Base-by-base conservation (phyloP, 2,888 invertebrate genomes). In the Leptopilina myrica region DNA sequence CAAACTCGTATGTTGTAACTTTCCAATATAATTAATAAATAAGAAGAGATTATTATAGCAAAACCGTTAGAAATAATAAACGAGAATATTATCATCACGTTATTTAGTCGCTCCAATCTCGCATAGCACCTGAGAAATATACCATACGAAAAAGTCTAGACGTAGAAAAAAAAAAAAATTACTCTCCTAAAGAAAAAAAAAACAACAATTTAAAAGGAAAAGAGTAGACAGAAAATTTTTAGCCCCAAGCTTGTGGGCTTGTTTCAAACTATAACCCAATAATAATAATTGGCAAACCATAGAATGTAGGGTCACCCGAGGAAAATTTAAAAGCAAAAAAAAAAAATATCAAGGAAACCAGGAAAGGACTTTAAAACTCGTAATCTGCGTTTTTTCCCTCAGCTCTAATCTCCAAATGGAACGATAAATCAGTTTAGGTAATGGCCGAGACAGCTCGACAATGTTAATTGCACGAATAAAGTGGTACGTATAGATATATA, bases 211-310 rank as follows among this genome's bases (percentile, higher is more conserved):
- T 64, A 76, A 73, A 80, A 82, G 80, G 81, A 82, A 33, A 83
- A 83, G 79, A 80, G 77, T 43, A 83, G 78, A 80, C 84, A 83
- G 77, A 78, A 76, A 77, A 77, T 67, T 80, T 33, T 69, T 66
- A 43, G 84, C 82, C 81, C 79, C 82, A 76, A 83, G 85, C 8
- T 83, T 73, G 81, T 81, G 80, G 78, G 77, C 81, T 33, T 49
- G 12, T 49, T 9, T 81, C 76, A 84, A 81, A 77, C 76, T 62
- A 15, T 78, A 77, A 62, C 76, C 75, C 78, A 85, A 87, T 87
- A 88, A 88, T 88, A 85, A 87, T 87, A 88, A 88, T 88, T 87
- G 85, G 86, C 80, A 82, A 79, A n/a, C n/a, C 81, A 79, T 86
- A 86, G 87, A 88, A 88, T 86, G 86, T 79, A 62, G 78, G 76